Conservation (phyloP, 2,888 invertebrate species). For the Neoascia interrupta region DNA sequence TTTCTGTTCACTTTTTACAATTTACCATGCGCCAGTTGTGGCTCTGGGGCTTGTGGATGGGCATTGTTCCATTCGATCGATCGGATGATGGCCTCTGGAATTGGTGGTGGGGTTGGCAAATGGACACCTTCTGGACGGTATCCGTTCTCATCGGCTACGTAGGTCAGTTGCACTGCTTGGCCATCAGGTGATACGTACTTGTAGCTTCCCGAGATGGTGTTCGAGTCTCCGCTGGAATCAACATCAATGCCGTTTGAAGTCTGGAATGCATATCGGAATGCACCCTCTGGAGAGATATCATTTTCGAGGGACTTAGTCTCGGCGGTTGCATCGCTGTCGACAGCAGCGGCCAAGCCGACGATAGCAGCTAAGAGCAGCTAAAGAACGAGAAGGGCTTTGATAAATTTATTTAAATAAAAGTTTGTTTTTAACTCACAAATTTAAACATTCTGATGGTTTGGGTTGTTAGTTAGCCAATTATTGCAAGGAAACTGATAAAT, state of each 20-base stretch:
- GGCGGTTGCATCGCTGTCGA: conserved; percentile 73
- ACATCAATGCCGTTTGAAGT: conserved; percentile 83
- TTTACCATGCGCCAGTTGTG: not conserved
- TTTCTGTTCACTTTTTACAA: too few species aligned
- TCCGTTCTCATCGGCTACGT: conserved; percentile 83
- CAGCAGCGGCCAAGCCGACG: conserved; percentile 74
- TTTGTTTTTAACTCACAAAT: conserved; percentile 21
- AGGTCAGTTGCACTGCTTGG: conserved; percentile 76
- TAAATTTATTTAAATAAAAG: not conserved
- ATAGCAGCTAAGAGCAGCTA: conserved; percentile 72
- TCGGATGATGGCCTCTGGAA: conserved; percentile 81
- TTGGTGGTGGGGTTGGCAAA: conserved; percentile 81
- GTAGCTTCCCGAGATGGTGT: conserved; percentile 81
- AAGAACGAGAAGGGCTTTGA: not conserved
- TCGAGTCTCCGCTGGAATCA: conserved; percentile 81
- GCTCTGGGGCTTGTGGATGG: conserved; percentile 73
- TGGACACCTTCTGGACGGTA: conserved; percentile 80
- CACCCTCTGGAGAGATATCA: conserved; percentile 77
- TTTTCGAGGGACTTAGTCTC: conserved; percentile 75
- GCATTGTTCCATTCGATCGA: conserved; percentile 80
- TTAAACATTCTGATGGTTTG: conserved; percentile 38
- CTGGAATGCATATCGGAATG: conserved; percentile 79
- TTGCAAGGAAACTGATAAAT: conserved; percentile 56
- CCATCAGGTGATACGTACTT: conserved; percentile 81
- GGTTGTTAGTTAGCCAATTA: conserved; percentile 42